These are phyloP conservation scores for Agonopterix arenella DNA, from an alignment of 2,888 invertebrate species.

Conservation along the genomic window DNA sequence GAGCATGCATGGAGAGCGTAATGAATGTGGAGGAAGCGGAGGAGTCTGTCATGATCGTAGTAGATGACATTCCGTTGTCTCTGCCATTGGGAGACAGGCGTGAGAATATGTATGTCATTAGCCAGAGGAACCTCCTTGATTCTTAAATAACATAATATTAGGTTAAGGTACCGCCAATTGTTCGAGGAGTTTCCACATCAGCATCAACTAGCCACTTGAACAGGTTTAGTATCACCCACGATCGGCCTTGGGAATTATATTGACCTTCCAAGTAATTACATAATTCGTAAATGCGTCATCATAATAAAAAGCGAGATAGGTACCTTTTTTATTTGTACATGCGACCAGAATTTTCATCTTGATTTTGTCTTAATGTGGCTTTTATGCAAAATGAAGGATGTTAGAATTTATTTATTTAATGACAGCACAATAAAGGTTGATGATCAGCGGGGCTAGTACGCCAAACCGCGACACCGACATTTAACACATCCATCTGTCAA, in stretches of 20 bases:
- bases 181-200: conserved; percentile 29
- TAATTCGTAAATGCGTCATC: conserved; percentile 41
- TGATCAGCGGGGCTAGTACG: too few species aligned
- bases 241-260: conserved; percentile 44
- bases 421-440: too few species aligned
- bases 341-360: conserved; percentile 21
- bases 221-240: conserved; percentile 42
- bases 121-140: conserved; percentile 17
- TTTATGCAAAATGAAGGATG: neutral
- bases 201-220: conserved; percentile 29
- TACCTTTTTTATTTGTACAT: conserved; percentile 12
- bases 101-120: neutral
- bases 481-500: too few species aligned
- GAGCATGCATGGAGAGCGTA: too few species aligned
- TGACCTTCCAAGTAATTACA: conserved; percentile 52
- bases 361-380: neutral
- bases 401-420: neutral
- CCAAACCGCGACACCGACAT: too few species aligned
- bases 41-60: too few species aligned
- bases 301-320: conserved; percentile 32
- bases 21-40: too few species aligned
- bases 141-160: conserved; percentile 31
- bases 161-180: conserved; percentile 24
- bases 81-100: too few species aligned
- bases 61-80: too few species aligned